Evolutionary conservation across 2,888 invertebrate species (phyloP), one percentile per base, ranked within the genome.

Genomic region (Alviniconcha strummeri): DNA sequence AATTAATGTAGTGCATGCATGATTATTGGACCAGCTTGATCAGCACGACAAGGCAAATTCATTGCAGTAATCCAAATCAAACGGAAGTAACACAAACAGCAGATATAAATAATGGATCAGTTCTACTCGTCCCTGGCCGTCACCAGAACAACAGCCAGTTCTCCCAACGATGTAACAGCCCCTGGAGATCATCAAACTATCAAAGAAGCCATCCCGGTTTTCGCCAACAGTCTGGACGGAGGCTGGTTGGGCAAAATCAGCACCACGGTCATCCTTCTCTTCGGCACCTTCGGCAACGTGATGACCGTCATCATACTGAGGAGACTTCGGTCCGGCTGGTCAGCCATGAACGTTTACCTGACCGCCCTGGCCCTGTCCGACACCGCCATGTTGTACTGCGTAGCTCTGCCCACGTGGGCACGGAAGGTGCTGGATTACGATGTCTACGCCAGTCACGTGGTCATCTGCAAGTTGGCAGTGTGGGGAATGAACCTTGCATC

Each of bases 271-370:
- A 54, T 13, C 11, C 71, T 80, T 55, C 4, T 80, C 19, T 15
- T 80, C 8, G 80, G 80, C 4, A 80, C 80, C 9, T 80, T 56
- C 72, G 80, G 80, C 55, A 80, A 80, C 72, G 9, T 72, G 54
- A 80, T 80, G 80, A 80, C 80, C 80, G 13, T 80, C 55, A 19
- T 57, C 56, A 80, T 72, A 9, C 71, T 80, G 19, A 55, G 55
- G 6, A 56, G 13, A 6, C 57, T 78, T 15, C 19, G 36, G 54
- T 11, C 78, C 7, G 19, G 78, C 57, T 78, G 76, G 71, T 69
- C 80, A 6, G 56, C 71, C 57, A 56, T 80, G 71, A 71, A 72
- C 80, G 71, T 80, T n/a, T 80, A 80, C 17, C 54, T 80, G 17
- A 71, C 80, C 0, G 80, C 72, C 11, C 55, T 80, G 80, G 80